phyloP scores from a whole-genome alignment of 2,113 vertebrate species.

The Chaetorhynchus papuensis region DNA sequence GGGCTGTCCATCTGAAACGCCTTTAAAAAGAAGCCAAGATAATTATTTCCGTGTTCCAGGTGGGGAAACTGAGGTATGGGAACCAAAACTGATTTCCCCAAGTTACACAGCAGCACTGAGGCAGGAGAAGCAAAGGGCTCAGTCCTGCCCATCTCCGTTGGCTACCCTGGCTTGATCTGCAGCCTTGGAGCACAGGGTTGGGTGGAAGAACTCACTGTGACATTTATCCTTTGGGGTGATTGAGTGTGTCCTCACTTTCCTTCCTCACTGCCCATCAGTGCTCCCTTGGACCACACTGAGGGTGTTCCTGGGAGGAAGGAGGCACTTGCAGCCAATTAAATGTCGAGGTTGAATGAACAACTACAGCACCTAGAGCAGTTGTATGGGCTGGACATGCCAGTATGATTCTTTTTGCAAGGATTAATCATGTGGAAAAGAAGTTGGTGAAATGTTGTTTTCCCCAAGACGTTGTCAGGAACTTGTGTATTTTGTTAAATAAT shows the following conservation, averaged over 20 bases:
- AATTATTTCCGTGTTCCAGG: neutral
- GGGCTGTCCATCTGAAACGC: slow-evolving; percentile 6
- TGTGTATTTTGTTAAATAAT: neutral
- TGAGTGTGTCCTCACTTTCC: neutral
- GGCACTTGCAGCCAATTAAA: fast-evolving
- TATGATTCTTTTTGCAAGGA: neutral
- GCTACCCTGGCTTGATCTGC: neutral
- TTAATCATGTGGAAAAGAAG: neutral
- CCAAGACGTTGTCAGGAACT: neutral
- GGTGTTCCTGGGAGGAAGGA: neutral
- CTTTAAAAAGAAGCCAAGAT: slow-evolving; percentile 24
- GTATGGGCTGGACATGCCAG: neutral
- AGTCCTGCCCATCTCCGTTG: fast-evolving
- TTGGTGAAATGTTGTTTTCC: neutral
- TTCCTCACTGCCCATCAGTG: neutral
- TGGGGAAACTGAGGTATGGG: neutral
- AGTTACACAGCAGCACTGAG: neutral
- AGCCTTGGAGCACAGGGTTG: neutral
- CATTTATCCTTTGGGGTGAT: neutral
- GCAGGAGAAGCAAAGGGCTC: neutral
- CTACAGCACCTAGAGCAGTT: neutral
- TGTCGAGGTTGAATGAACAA: neutral
- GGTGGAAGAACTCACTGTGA: neutral
- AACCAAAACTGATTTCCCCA: neutral
- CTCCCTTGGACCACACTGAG: neutral